Evolutionary conservation across 2,888 invertebrate species (phyloP).

Genomic region (Dorcus hopei): DNA sequence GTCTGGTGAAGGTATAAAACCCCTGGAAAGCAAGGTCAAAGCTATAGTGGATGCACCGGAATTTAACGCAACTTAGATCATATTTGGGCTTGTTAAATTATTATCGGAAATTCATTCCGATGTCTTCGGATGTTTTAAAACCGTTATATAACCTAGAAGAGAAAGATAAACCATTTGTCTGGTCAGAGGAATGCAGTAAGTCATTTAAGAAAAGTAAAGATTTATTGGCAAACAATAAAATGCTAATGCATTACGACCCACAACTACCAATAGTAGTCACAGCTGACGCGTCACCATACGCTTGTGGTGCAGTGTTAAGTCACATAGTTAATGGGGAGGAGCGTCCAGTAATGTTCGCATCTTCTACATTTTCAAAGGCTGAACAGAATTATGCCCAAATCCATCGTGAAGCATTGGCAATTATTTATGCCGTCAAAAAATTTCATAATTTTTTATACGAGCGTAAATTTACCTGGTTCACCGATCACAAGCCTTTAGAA

Average conservation of each 20-base stretch:
- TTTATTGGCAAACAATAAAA: conserved; percentile 15
- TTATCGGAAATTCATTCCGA: conserved; percentile 23
- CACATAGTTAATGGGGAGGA: conserved; percentile 29
- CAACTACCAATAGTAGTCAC: conserved; percentile 27
- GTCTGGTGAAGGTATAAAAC: conserved; percentile 31
- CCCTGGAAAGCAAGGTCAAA: conserved; percentile 22
- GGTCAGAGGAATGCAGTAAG: conserved; percentile 9
- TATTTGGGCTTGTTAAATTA: conserved; percentile 22
- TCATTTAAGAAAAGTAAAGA: conserved; percentile 21
- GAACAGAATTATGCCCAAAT: conserved; percentile 39
- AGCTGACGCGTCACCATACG: conserved; percentile 32
- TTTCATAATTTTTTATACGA: conserved; percentile 41
- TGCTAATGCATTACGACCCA: conserved; percentile 25
- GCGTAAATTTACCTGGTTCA: neutral
- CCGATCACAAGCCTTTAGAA: conserved; percentile 21
- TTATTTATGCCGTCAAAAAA: conserved; percentile 36
- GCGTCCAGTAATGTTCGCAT: conserved; percentile 33
- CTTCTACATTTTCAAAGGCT: conserved; percentile 30
- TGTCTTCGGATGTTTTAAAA: conserved; percentile 13
- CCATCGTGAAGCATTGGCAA: conserved; percentile 34
- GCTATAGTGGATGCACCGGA: conserved; percentile 17
- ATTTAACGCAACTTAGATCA: conserved; percentile 15
- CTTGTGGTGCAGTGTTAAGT: conserved; percentile 32
- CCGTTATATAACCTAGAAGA: conserved; percentile 18
- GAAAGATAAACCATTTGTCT: conserved; percentile 15